Percentiles rank a stretch among this genome's conserved stretches.
phyloP scores from a whole-genome alignment of 1,140 invertebrate species.

The Sarcophaga bullata region DNA sequence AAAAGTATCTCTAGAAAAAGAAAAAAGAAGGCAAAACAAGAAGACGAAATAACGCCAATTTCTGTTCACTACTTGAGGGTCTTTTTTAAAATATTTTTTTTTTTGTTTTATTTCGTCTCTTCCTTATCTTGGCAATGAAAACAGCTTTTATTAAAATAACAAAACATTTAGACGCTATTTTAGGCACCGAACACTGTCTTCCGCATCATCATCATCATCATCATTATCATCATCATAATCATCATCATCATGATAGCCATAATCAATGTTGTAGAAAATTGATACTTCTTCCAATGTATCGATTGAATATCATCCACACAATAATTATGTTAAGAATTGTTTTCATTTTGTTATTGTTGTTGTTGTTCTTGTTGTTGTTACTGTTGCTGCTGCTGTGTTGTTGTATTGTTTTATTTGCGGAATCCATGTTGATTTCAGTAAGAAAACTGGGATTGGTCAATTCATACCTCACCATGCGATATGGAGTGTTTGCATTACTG shows the following conservation, averaged over 20 bases:
- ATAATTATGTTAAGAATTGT: slow-evolving; percentile 27
- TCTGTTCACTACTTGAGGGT: slow-evolving; percentile 13
- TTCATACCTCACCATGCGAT: slow-evolving; percentile 5
- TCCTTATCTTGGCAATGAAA: background rate
- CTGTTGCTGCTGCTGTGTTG: slow-evolving; percentile 48
- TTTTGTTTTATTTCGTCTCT: too few species aligned
- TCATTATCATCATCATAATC: background rate
- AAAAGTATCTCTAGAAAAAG: too few species aligned
- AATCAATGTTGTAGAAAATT: slow-evolving; percentile 24
- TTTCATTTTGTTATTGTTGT: background rate
- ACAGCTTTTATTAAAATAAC: slow-evolving; percentile 65
- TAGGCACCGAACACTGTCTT: slow-evolving; percentile 31
- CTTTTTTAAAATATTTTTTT: slow-evolving; percentile 16
- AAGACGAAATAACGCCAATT: background rate
- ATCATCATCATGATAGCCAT: background rate
- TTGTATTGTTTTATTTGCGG: slow-evolving; percentile 43
- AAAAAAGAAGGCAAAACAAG: background rate
- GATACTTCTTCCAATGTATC: slow-evolving; percentile 42
- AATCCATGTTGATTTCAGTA: background rate
- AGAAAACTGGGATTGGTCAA: slow-evolving; percentile 11
- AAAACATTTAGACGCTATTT: slow-evolving; percentile 63
- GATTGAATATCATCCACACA: slow-evolving; percentile 48
- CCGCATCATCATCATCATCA: slow-evolving; percentile 16
- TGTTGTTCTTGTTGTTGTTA: slow-evolving; percentile 23
- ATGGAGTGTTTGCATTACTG: background rate